A percentile compares a stretch with the other conserved stretches of the same genome.
These are phyloP conservation scores for Diarsia rubi DNA, from an alignment of 2,888 invertebrate genomes.

Conservation along the genomic window DNA sequence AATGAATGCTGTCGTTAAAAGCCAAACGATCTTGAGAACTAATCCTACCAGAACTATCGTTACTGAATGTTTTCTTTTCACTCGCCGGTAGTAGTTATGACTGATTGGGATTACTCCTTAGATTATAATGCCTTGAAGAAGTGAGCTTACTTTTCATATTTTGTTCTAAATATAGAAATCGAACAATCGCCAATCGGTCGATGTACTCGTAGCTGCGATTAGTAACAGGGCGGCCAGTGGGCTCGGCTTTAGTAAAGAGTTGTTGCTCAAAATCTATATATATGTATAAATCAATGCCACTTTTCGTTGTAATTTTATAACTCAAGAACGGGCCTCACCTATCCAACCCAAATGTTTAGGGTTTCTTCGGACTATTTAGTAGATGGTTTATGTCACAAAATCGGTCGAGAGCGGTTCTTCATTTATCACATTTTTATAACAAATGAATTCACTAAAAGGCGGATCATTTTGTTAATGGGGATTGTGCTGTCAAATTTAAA, in stretches of 20 bases:
- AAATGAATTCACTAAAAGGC: too few species aligned
- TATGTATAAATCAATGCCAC: too few species aligned
- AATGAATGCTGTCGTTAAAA: background rate
- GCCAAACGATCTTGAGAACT: background rate
- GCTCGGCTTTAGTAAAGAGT: background rate
- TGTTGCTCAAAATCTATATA: background rate
- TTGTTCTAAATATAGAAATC: constrained; percentile 7
- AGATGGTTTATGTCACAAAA: too few species aligned
- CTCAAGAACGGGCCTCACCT: too few species aligned
- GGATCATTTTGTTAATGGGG: too few species aligned
- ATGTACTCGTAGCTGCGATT: background rate
- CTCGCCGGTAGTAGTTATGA: too few species aligned
- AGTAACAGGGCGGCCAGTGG: background rate
- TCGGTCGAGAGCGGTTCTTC: too few species aligned
- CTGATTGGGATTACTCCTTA: background rate
- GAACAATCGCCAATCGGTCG: constrained; percentile 2
- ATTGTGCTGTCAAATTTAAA: too few species aligned
- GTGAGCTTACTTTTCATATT: constrained; percentile 2
- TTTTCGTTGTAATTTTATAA: too few species aligned
- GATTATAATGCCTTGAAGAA: background rate
- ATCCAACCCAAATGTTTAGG: too few species aligned
- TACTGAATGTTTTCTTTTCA: background rate
- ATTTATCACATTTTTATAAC: too few species aligned
- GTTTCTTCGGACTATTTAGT: too few species aligned
- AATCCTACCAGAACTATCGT: background rate